These are phyloP conservation scores for Lasioglossum calceatum DNA, from an alignment of 2,888 invertebrate species.

Conservation along the genomic window DNA sequence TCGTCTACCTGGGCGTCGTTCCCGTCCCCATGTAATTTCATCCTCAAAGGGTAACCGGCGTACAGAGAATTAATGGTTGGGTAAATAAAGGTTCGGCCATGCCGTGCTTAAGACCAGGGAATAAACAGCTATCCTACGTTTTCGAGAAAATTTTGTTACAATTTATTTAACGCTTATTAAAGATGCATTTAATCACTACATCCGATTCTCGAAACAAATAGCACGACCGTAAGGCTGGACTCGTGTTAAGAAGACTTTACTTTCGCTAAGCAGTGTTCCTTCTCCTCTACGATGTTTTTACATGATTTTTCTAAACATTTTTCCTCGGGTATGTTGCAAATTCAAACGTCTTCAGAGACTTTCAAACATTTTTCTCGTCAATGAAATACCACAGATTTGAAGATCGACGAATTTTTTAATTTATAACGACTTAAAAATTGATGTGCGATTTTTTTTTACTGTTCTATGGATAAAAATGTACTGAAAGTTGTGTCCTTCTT, in stretches of 20 bases:
- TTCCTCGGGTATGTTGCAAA: too few relatives aligned
- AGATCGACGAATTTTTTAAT: too few relatives aligned
- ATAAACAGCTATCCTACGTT: background rate
- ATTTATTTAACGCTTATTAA: background rate
- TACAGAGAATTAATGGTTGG: background rate
- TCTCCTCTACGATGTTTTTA: too few relatives aligned
- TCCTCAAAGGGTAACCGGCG: background rate
- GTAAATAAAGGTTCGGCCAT: slow-evolving; percentile 12
- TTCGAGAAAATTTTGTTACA: background rate
- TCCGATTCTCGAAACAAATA: background rate
- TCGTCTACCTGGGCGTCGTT: background rate
- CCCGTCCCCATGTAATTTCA: background rate
- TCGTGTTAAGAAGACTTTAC: background rate
- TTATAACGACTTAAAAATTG: too few relatives aligned
- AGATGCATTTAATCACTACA: too few relatives aligned
- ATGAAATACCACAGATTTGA: too few relatives aligned
- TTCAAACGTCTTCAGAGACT: too few relatives aligned
- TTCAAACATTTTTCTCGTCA: too few relatives aligned
- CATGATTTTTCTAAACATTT: too few relatives aligned
- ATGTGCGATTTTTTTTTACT: too few relatives aligned
- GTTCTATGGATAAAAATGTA: background rate
- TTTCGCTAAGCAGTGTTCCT: too few relatives aligned
- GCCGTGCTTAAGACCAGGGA: background rate
- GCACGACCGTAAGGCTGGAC: background rate
- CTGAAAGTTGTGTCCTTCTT: background rate